Evolutionary conservation across 1,140 invertebrate species (phyloP).

Genomic region (Procambarus clarkii): DNA sequence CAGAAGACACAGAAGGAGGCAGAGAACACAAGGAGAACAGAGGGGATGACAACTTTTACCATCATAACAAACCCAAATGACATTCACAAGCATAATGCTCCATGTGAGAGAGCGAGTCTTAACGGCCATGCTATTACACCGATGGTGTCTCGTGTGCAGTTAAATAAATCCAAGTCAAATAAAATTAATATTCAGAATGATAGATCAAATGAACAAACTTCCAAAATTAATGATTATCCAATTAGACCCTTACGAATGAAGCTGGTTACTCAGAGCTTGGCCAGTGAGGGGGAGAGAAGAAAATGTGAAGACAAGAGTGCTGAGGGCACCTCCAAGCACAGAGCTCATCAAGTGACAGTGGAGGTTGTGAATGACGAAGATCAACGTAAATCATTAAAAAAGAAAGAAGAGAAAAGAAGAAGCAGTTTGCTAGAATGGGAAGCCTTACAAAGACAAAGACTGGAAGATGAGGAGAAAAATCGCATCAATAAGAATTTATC

Average conservation of each 20-base stretch:
- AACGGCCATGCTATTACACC: neutral
- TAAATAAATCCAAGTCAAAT: neutral
- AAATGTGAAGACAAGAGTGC: neutral
- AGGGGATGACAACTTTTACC: constrained; percentile 22
- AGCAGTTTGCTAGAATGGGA: constrained; percentile 70
- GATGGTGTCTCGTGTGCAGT: neutral
- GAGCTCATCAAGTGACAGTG: constrained; percentile 47
- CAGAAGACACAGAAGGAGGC: constrained; percentile 9
- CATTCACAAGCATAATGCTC: neutral
- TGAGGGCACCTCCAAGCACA: neutral
- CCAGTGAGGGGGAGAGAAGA: constrained; percentile 13
- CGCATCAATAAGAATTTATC: constrained; percentile 68
- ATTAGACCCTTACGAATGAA: neutral
- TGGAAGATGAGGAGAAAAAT: constrained; percentile 71
- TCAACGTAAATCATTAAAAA: neutral
- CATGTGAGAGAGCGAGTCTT: neutral
- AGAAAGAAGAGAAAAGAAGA: constrained; percentile 24
- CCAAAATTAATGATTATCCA: neutral
- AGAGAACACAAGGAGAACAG: constrained; percentile 17
- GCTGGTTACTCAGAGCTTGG: neutral
- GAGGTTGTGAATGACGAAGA: constrained; percentile 55
- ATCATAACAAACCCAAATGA: constrained; percentile 36
- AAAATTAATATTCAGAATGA: neutral
- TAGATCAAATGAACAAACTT: neutral
- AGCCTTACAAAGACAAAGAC: constrained; percentile 62